Percentiles rank a stretch among this genome's conserved stretches.
These are phyloP conservation scores for Drosophila emarginata DNA, from an alignment of 2,888 invertebrate genomes.

Conservation along the genomic window DNA sequence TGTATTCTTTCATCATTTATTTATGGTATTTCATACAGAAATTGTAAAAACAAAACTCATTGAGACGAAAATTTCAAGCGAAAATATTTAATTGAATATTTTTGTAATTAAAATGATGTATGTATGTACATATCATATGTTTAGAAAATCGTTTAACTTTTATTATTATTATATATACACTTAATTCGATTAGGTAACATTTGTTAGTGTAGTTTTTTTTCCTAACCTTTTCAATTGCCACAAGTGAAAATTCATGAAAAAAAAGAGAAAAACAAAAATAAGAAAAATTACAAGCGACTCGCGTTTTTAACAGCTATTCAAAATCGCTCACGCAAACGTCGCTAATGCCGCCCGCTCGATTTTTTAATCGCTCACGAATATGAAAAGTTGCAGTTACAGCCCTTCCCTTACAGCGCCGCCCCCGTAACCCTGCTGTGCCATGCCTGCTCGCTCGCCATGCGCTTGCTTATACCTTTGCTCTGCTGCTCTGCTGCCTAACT, in stretches of 20 bases:
- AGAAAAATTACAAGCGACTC: constrained; percentile 13
- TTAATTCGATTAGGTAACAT: neutral
- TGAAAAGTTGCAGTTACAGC: constrained; percentile 23
- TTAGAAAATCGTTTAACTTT: neutral
- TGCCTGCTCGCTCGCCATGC: constrained; percentile 57
- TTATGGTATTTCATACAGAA: too few species aligned
- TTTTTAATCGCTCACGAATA: constrained; percentile 37
- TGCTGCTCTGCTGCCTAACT: constrained; percentile 33
- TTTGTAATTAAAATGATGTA: neutral
- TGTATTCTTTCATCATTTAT: too few species aligned
- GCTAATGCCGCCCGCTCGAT: constrained; percentile 29
- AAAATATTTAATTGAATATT: neutral
- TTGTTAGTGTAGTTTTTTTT: neutral
- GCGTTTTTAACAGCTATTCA: constrained; percentile 41
- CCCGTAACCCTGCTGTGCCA: neutral
- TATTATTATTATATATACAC: neutral
- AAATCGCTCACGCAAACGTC: neutral
- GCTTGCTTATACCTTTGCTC: constrained; percentile 55
- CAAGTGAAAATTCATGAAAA: too few species aligned
- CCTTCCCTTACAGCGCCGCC: neutral
- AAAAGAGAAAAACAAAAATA: constrained; percentile 23
- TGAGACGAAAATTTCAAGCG: neutral
- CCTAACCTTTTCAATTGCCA: neutral
- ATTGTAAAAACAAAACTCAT: neutral
- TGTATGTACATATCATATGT: neutral